Conservation (phyloP, 2,113 vertebrate genomes). For the Dryoscopus gambensis region DNA sequence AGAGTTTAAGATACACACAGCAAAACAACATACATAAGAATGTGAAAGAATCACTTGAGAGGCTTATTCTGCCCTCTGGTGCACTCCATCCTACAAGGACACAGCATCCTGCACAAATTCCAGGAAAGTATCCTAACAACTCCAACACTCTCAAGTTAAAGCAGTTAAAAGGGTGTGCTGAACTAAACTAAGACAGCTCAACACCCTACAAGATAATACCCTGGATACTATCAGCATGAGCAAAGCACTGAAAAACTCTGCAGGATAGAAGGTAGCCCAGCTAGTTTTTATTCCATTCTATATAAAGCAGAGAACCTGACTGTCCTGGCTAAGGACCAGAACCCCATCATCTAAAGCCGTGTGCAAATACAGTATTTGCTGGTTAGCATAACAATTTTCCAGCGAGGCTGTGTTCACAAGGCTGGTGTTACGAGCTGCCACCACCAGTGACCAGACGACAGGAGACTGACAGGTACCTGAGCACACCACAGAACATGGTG, state of each 20-base stretch:
- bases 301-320: not conserved
- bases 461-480: not conserved
- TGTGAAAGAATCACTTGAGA: not conserved
- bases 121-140: not conserved
- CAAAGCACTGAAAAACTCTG: not conserved
- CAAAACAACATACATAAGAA: not conserved
- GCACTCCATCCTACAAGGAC: not conserved
- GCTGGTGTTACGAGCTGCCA: not conserved
- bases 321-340: not conserved
- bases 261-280: not conserved
- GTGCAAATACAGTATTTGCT: not conserved
- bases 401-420: not conserved
- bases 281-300: not conserved
- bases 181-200: not conserved
- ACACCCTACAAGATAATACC: not conserved
- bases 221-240: not conserved
- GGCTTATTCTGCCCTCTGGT: conserved; percentile 10
- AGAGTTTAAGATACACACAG: conserved; percentile 13
- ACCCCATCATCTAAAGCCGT: not conserved
- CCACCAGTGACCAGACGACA: not conserved
- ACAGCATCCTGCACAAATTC: not conserved
- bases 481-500: rapidly evolving
- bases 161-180: not conserved
- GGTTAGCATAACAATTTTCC: not conserved
- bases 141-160: not conserved